Evolutionary conservation across 2,113 vertebrate species (phyloP).

Genomic region (Gnathonemus echidnorhynchus): DNA sequence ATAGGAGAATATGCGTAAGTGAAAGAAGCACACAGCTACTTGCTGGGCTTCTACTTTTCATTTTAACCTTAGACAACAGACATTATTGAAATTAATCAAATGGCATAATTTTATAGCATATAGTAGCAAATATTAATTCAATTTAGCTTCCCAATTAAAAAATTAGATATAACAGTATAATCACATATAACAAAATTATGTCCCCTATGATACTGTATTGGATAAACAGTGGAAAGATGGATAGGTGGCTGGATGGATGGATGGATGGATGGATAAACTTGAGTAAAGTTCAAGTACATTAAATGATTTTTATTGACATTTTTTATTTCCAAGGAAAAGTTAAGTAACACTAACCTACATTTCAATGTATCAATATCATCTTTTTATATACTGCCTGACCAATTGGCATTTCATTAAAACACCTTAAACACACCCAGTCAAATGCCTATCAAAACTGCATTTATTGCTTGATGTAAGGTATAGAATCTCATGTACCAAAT

Average conservation of each 20-base stretch:
- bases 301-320: neutral
- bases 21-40: neutral
- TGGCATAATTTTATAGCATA: neutral
- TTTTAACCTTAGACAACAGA: neutral
- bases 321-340: neutral
- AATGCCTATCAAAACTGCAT: slow-evolving; percentile 3
- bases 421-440: neutral
- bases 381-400: neutral
- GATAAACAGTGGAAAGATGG: neutral
- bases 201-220: neutral
- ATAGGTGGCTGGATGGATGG: neutral
- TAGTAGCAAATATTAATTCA: neutral
- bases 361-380: neutral
- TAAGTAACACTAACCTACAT: neutral
- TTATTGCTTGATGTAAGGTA: slow-evolving; percentile 20
- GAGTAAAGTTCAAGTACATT: neutral
- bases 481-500: slow-evolving; percentile 6
- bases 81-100: neutral
- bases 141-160: neutral
- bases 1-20: neutral
- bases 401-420: neutral
- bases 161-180: neutral
- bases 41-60: neutral
- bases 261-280: neutral
- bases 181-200: neutral